Evolutionary conservation across 1,140 invertebrate species (phyloP).

Genomic region (Octopus sinensis): DNA sequence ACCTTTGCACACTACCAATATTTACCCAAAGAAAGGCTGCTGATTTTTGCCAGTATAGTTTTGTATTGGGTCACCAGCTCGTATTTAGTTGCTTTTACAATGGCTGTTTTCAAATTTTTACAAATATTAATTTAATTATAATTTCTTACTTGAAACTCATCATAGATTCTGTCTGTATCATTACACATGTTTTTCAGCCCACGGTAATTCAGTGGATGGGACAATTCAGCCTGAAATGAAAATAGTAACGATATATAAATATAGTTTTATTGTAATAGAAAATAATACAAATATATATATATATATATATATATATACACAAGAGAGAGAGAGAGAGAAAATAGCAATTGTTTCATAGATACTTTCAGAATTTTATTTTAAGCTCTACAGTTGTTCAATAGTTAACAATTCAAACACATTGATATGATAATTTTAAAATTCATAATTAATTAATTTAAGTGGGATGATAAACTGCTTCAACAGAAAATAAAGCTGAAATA

Average conservation of each 20-base stretch:
- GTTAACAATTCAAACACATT: too few relatives aligned
- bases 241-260: neutral
- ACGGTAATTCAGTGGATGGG: conserved; percentile 72
- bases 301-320: neutral
- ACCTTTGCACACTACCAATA: too few relatives aligned
- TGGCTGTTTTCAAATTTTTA: neutral
- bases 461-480: too few relatives aligned
- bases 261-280: neutral
- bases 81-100: neutral
- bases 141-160: conserved; percentile 43
- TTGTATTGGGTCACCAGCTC: too few relatives aligned
- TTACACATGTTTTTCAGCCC: conserved; percentile 72
- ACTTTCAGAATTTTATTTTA: neutral
- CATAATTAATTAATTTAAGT: too few relatives aligned
- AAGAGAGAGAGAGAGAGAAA: neutral
- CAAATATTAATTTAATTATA: neutral
- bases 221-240: conserved; percentile 65
- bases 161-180: conserved; percentile 64
- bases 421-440: too few relatives aligned
- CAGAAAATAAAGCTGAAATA: too few relatives aligned
- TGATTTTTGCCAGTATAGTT: too few relatives aligned
- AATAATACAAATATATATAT: conserved; percentile 7
- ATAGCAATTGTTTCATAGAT: neutral
- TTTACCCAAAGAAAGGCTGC: too few relatives aligned
- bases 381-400: too few relatives aligned